Evolutionary conservation across 2,888 invertebrate genomes (phyloP).

Genomic region (Sphaerophoria taeniata): DNA sequence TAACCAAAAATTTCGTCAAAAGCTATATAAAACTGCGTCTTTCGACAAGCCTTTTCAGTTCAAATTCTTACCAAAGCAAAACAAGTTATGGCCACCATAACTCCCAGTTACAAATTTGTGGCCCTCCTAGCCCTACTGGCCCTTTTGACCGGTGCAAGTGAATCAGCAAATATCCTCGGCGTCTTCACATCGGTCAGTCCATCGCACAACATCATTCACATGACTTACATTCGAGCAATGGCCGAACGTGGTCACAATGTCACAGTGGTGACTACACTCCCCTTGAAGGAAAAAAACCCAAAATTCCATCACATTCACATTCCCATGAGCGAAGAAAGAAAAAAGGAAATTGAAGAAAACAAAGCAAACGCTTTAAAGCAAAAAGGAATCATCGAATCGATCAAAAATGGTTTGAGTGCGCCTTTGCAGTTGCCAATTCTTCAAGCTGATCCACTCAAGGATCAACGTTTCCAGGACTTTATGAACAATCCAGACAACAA

Average conservation of each 20-base stretch:
- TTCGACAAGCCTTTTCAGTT: neutral
- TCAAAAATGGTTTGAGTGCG: neutral
- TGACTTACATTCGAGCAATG: slow-evolving; percentile 79
- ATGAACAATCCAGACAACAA: slow-evolving; percentile 60
- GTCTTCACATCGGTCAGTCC: slow-evolving; percentile 80
- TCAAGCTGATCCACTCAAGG: slow-evolving; percentile 30
- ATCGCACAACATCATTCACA: slow-evolving; percentile 80
- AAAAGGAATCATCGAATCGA: neutral
- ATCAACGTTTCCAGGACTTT: slow-evolving; percentile 61
- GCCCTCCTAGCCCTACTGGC: neutral
- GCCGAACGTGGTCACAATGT: slow-evolving; percentile 81
- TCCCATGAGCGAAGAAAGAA: slow-evolving; percentile 72
- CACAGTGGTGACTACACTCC: slow-evolving; percentile 78
- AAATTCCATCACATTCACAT: slow-evolving; percentile 78
- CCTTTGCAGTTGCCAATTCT: neutral
- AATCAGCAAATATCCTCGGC: slow-evolving; percentile 79
- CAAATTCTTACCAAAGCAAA: neutral
- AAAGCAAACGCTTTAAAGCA: neutral
- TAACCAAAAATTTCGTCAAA: neutral
- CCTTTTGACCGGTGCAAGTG: slow-evolving; percentile 20
- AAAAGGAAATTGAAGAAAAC: neutral
- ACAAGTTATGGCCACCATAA: neutral
- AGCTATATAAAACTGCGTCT: neutral
- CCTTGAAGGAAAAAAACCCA: slow-evolving; percentile 78
- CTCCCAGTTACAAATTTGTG: slow-evolving; percentile 3